These are phyloP conservation scores for Poecile atricapillus DNA, from an alignment of 2,113 vertebrate genomes.

Conservation along the genomic window DNA sequence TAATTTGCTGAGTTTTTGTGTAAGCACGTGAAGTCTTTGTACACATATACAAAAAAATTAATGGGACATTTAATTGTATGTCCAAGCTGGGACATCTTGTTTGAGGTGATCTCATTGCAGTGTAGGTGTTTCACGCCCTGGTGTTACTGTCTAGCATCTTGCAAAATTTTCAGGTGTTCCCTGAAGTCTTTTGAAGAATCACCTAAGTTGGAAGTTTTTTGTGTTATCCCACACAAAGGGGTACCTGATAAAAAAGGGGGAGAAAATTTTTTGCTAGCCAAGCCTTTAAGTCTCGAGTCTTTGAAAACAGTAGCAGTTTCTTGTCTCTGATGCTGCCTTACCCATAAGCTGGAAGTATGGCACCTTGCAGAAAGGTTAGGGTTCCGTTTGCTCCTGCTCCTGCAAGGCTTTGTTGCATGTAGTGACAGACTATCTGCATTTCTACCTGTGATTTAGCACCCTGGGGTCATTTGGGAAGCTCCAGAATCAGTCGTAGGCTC, in stretches of 20 bases:
- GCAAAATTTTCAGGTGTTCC: neutral
- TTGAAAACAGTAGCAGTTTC: neutral
- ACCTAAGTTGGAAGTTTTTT: neutral
- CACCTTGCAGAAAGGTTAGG: neutral
- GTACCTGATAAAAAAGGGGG: neutral
- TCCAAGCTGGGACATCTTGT: neutral
- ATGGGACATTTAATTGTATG: rapidly evolving
- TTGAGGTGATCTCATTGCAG: neutral
- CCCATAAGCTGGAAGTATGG: neutral
- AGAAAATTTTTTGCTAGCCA: neutral
- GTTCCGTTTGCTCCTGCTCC: neutral
- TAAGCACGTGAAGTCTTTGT: neutral
- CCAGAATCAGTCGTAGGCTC: neutral
- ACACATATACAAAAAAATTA: neutral
- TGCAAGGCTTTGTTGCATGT: neutral
- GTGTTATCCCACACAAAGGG: neutral
- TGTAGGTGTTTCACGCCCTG: neutral
- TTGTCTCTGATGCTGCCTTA: neutral
- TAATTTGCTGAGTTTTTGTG: neutral
- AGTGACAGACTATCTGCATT: neutral
- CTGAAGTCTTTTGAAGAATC: neutral
- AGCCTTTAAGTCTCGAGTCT: neutral
- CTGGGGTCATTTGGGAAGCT: neutral
- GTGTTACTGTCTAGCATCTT: neutral
- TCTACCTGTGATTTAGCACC: neutral